Conservation (phyloP, 2,888 invertebrate genomes). For the Cepaea hortensis region DNA sequence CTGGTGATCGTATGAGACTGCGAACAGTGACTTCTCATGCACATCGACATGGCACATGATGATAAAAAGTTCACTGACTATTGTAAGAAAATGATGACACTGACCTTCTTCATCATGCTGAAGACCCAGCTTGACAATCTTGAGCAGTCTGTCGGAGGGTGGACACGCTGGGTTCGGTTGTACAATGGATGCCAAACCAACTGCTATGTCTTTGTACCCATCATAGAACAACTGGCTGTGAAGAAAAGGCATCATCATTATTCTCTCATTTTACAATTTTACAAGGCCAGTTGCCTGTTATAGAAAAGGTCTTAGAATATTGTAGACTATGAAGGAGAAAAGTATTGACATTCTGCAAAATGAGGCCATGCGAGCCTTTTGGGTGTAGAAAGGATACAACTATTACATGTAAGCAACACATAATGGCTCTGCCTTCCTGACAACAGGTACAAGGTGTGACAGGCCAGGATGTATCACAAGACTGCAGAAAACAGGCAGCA, state of each 20-base stretch:
- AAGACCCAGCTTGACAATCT: slow-evolving; percentile 89
- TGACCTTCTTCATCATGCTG: slow-evolving; percentile 86
- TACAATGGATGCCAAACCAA: slow-evolving; percentile 87
- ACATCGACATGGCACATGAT: too few relatives aligned
- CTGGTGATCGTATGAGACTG: background rate
- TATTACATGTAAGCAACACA: too few relatives aligned
- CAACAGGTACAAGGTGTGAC: too few relatives aligned
- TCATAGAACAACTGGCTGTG: slow-evolving; percentile 96
- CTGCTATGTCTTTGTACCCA: slow-evolving; percentile 94
- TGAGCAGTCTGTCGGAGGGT: slow-evolving; percentile 93
- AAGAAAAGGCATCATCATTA: background rate
- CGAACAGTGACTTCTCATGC: background rate
- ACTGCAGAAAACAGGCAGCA: too few relatives aligned
- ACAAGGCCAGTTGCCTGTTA: background rate
- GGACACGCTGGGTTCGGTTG: slow-evolving; percentile 96
- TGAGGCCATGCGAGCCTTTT: background rate
- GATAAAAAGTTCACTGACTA: background rate
- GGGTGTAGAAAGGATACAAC: background rate
- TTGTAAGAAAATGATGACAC: too few relatives aligned
- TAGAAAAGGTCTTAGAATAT: background rate
- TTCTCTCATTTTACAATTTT: too few relatives aligned
- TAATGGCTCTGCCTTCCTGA: too few relatives aligned
- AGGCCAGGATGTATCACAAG: too few relatives aligned
- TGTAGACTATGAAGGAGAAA: background rate
- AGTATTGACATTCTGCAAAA: background rate